Evolutionary conservation across 2,113 vertebrate genomes (phyloP).

Genomic region (Carollia perspicillata): DNA sequence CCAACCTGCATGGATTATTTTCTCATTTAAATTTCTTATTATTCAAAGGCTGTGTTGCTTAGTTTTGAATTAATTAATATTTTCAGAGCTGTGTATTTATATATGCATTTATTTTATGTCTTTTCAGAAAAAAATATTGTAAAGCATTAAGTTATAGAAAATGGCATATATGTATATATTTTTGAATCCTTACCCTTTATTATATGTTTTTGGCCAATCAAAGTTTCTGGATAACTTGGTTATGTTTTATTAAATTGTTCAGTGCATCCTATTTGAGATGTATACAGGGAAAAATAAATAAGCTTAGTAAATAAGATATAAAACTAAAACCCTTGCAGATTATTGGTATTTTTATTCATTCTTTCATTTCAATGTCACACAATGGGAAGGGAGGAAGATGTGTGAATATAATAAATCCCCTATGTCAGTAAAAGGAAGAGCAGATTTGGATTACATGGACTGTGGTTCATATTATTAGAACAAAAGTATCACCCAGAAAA

Average conservation of each 20-base stretch:
- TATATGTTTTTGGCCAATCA: background rate
- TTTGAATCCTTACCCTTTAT: background rate
- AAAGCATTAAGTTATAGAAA: background rate
- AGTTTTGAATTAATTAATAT: background rate
- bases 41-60: background rate
- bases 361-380: background rate
- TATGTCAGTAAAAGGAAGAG: background rate
- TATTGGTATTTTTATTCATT: background rate
- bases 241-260: background rate
- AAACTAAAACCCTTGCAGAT: background rate
- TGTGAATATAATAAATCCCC: background rate
- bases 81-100: background rate
- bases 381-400: accelerated
- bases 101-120: background rate
- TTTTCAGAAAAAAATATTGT: background rate
- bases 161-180: background rate
- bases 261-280: background rate
- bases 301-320: background rate
- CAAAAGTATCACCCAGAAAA: background rate
- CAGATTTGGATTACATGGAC: background rate
- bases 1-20: background rate
- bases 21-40: background rate
- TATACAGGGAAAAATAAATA: background rate
- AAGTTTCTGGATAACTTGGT: background rate
- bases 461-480: background rate